These are phyloP conservation scores for Oreamnos americanus DNA, from an alignment of 2,113 vertebrate genomes.

Conservation along the genomic window DNA sequence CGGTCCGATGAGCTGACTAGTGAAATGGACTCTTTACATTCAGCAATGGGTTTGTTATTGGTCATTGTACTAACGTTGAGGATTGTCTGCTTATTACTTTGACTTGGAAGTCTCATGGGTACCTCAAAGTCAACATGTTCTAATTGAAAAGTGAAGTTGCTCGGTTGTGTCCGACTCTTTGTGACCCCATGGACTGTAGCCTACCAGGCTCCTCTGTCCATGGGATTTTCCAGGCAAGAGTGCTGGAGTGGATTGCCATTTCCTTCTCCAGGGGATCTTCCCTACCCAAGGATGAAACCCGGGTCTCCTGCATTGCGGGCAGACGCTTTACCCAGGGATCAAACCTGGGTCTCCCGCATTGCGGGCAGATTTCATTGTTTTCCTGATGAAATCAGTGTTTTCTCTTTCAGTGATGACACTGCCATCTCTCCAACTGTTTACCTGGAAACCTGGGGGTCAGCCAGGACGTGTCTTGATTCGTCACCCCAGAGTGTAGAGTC, in stretches of 20 bases:
- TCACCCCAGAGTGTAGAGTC: neutral
- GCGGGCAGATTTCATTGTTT: neutral
- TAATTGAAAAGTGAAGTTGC: neutral
- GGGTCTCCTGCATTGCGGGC: neutral
- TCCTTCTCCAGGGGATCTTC: neutral
- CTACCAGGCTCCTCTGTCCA: neutral
- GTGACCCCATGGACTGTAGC: neutral
- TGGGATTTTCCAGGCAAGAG: neutral
- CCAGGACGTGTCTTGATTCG: neutral
- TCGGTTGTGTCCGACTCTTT: neutral
- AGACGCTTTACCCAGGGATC: neutral
- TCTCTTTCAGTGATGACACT: neutral
- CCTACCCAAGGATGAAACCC: rapidly evolving
- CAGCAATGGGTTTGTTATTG: neutral
- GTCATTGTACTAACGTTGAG: neutral
- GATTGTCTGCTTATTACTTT: neutral
- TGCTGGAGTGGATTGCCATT: neutral
- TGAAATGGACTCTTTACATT: neutral
- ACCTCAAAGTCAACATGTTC: neutral
- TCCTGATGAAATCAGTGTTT: neutral
- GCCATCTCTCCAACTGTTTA: neutral
- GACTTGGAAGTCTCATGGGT: neutral
- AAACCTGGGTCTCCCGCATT: rapidly evolving
- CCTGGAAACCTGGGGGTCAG: neutral
- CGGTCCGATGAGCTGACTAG: neutral